A percentile compares a stretch with the other conserved stretches of the same genome.
phyloP scores from a whole-genome alignment of 2,113 vertebrate genomes.

The Fukomys damarensis region DNA sequence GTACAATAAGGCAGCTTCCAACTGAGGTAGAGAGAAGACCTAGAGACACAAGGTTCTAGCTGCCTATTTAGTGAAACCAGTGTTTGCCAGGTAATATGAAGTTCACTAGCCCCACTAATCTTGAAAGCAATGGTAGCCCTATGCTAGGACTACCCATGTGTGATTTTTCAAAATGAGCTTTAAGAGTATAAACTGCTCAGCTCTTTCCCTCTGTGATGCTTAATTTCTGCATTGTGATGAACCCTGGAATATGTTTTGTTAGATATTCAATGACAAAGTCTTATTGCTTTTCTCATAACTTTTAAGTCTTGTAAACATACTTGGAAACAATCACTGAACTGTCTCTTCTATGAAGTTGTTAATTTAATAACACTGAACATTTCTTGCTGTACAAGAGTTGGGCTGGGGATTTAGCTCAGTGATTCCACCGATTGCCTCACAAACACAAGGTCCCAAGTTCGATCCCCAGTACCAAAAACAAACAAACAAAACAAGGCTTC shows the following conservation, averaged over 20 bases:
- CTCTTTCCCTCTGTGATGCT: conserved; percentile 38
- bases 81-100: neutral
- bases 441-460: too few species aligned
- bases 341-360: conserved; percentile 25
- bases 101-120: neutral
- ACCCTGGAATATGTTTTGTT: neutral
- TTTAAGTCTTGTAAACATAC: conserved; percentile 9
- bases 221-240: conserved; percentile 25
- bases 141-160: neutral
- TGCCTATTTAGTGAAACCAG: neutral
- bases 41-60: neutral
- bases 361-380: conserved; percentile 24
- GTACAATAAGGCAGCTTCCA: neutral
- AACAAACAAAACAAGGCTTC: too few species aligned
- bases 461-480: too few species aligned
- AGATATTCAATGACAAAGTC: conserved; percentile 4
- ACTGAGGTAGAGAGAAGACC: neutral
- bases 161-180: conserved; percentile 31
- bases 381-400: neutral
- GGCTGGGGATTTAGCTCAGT: too few species aligned
- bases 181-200: conserved; percentile 46
- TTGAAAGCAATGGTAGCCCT: neutral
- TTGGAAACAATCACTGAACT: conserved; percentile 44
- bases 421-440: too few species aligned
- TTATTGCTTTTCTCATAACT: conserved; percentile 54